Base-by-base conservation (phyloP, 2,888 invertebrate genomes). In the Mantis religiosa region DNA sequence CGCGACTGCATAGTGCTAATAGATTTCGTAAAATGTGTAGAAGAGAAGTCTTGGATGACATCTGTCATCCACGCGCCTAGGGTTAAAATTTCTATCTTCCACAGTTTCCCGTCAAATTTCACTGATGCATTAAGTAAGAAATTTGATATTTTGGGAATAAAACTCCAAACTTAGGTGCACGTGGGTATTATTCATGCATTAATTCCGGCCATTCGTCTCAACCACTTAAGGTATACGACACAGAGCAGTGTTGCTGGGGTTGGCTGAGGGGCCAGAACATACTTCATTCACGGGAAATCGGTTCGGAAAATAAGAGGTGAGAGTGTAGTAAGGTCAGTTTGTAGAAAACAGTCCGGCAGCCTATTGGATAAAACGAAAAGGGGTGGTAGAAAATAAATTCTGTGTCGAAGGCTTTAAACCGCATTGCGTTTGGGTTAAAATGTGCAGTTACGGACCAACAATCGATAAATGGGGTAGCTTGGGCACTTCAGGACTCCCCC, bases 351-450 rank as follows among this genome's bases (percentile, higher is more conserved):
- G 54, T 71, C 54, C 54, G n/a, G n/a, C n/a, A 71, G 25, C 54
- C 54, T 71, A 71, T 71, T 71, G 54, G 54, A 71, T 71, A 71
- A 54, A 71, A 71, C 54, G 54, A 71, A 71, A 71, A 71, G 54
- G 54, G 54, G 54, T 71, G 54, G 54, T 71, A 28, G 27, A 82
- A 82, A 87, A 87, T 87, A 87, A 87, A 87, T 87, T 82, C 30
- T 82, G 25, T 12, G 82, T 87, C 34, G 87, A 34, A 87, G 41
- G 82, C 87, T 82, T 30, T 87, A 87, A 87, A 87, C 87, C 87
- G 82, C 82, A 87, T 14, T 87, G 87, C 87, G 30, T 81, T 86
- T 25, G 54, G 34, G 86, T 25, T 86, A 81, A 86, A 86, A 87
- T 25, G 87, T 87, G 25, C 87, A 87, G 82, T 82, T 85, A 54